These are phyloP conservation scores for Drosophila pruinosa DNA, from an alignment of 1,140 invertebrate species.

Conservation along the genomic window DNA sequence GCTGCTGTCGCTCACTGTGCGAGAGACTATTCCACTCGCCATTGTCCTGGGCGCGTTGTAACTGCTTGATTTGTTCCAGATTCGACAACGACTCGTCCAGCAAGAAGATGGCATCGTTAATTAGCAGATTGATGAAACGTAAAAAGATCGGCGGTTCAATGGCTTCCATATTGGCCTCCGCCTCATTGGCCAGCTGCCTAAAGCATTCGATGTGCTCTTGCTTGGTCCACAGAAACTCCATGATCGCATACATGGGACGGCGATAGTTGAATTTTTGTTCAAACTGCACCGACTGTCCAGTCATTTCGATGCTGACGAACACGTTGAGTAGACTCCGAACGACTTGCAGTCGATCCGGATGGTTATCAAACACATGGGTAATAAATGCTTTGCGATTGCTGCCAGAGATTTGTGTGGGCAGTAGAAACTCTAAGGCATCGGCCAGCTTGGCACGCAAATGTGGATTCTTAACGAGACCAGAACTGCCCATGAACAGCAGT, in stretches of 20 bases:
- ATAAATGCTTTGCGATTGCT: constrained; percentile 87
- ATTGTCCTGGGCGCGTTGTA: constrained; percentile 88
- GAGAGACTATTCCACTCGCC: constrained; percentile 91
- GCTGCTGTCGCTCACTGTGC: constrained; percentile 89
- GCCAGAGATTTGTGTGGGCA: constrained; percentile 87
- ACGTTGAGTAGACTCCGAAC: constrained; percentile 92
- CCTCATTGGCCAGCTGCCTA: constrained; percentile 89
- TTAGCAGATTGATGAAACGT: constrained; percentile 96
- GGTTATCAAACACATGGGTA: constrained; percentile 89
- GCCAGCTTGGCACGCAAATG: constrained; percentile 95
- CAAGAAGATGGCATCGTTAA: constrained; percentile 98
- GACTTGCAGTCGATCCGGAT: constrained; percentile 89
- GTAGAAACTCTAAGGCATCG: constrained; percentile 92
- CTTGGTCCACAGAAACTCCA: constrained; percentile 96
- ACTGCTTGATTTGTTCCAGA: constrained; percentile 91
- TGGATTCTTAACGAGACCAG: constrained; percentile 93
- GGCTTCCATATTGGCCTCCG: constrained; percentile 94
- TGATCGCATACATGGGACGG: constrained; percentile 96
- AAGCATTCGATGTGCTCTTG: constrained; percentile 89
- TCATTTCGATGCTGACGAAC: constrained; percentile 98
- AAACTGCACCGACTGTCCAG: constrained; percentile 96
- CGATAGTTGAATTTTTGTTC: constrained; percentile 99
- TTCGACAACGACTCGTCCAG: constrained; percentile 93
- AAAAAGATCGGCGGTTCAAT: constrained; percentile 95
- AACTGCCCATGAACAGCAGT: constrained; percentile 89